Evolutionary conservation across 1,140 invertebrate species (phyloP).

Genomic region (Mycetomoellerius zeteki): DNA sequence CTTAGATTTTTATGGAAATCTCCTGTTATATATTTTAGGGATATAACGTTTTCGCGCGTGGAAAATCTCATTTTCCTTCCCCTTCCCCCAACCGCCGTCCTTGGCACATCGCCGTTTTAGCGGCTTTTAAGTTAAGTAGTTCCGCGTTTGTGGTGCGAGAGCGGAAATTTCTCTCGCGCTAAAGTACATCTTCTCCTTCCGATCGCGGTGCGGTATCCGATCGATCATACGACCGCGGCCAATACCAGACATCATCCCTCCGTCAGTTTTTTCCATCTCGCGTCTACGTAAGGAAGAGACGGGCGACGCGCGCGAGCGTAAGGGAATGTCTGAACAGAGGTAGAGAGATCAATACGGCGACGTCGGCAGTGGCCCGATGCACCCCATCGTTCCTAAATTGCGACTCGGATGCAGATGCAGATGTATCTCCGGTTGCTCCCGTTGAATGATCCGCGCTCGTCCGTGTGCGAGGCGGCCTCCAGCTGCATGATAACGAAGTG

Average conservation of each 20-base stretch:
- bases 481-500: slow-evolving; percentile 50
- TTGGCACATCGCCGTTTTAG: slow-evolving; percentile 67
- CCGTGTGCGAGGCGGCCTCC: slow-evolving; percentile 37
- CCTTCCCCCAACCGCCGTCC: neutral
- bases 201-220: slow-evolving; percentile 21
- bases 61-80: slow-evolving; percentile 22
- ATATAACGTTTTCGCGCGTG: slow-evolving; percentile 31
- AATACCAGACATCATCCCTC: slow-evolving; percentile 57
- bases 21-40: slow-evolving; percentile 1
- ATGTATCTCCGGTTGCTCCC: slow-evolving; percentile 11
- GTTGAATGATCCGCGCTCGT: slow-evolving; percentile 19
- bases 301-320: slow-evolving; percentile 41
- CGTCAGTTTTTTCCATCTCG: slow-evolving; percentile 49
- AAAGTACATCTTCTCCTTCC: slow-evolving; percentile 44
- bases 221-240: slow-evolving; percentile 54
- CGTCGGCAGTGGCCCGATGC: slow-evolving; percentile 25
- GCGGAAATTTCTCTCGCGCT: slow-evolving; percentile 48
- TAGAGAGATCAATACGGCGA: slow-evolving; percentile 40
- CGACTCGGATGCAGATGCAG: slow-evolving; percentile 40
- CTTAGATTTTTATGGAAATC: slow-evolving; percentile 45
- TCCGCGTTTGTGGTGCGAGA: slow-evolving; percentile 35
- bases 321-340: slow-evolving; percentile 40
- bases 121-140: slow-evolving; percentile 60
- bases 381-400: slow-evolving; percentile 42
- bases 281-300: slow-evolving; percentile 44